Evolutionary conservation across 2,888 invertebrate genomes (phyloP).

Genomic region (Callyntrura sp.): DNA sequence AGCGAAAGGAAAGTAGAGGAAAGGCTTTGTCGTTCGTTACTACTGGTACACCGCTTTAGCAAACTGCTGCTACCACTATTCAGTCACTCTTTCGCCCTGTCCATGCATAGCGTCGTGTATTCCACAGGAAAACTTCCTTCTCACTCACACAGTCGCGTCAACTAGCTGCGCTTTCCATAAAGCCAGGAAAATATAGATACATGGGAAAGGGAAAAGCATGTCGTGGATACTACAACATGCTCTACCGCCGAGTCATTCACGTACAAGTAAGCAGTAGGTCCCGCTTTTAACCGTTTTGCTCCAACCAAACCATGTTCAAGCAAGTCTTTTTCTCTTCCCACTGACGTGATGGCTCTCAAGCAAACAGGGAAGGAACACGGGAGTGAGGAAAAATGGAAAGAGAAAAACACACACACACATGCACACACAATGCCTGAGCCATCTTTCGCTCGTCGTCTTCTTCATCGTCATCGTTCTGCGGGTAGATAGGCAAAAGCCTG

Average conservation of each 20-base stretch:
- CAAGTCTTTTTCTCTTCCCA: slow-evolving; percentile 17
- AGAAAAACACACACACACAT: slow-evolving; percentile 8
- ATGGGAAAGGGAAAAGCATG: slow-evolving; percentile 41
- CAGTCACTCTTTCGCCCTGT: not conserved
- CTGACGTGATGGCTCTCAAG: slow-evolving; percentile 5
- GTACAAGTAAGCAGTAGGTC: slow-evolving; percentile 1
- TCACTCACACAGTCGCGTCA: slow-evolving; percentile 4
- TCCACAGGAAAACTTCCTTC: not conserved
- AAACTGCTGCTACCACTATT: not conserved
- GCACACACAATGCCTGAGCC: slow-evolving; percentile 40
- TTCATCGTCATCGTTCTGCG: not conserved
- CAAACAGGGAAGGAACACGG: not conserved
- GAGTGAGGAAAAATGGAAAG: not conserved
- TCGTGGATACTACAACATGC: slow-evolving; percentile 23
- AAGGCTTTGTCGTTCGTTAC: not conserved
- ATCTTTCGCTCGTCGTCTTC: slow-evolving; percentile 14
- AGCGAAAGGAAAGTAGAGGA: slow-evolving; percentile 13
- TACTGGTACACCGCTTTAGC: slow-evolving; percentile 8
- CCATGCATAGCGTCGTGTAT: not conserved
- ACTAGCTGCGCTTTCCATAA: not conserved
- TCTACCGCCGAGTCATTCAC: not conserved
- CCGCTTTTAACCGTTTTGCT: slow-evolving; percentile 3
- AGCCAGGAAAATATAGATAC: not conserved
- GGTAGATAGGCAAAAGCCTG: not conserved
- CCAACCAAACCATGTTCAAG: slow-evolving; percentile 31